Evolutionary conservation across 2,888 invertebrate species (phyloP), one percentile per base, ranked within the genome.

Genomic region (Cosmopolites sordidus): DNA sequence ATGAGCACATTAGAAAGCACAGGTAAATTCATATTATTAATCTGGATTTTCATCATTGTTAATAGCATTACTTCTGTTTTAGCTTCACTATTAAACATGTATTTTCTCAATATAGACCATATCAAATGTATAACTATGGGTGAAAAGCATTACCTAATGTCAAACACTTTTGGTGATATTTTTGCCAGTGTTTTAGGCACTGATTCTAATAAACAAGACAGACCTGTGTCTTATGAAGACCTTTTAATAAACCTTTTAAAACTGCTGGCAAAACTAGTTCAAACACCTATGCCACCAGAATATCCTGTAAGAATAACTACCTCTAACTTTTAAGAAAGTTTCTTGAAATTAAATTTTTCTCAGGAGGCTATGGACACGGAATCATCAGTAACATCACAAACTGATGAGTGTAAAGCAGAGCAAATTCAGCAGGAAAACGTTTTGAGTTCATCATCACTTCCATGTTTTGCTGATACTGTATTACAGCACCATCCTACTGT

Each of bases 341-440:
- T 40, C 8, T 40, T 40, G 18, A 40, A 45, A 16, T 16, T 45
- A 3, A 29, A 29, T 29, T 45, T 30, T 42, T 30, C 43, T 67
- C 68, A 69, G 72, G 76, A 64, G 63, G 73, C 62, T 60, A 77
- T 72, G 75, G 65, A 78, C 66, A 68, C 75, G 58, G 64, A 78
- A 69, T 58, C 66, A 15, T 60, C 68, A 15, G 62, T 63, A 18
- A 76, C 72, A 15, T 78, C 79, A 16, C 89, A 89, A 75, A 92
- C 92, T 0, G 92, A 92, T 69, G 92, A 92, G 73, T 88, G 86
- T 69, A 91, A 91, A 77, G 89, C 87, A 0, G 83, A 83, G 63
- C 82, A 83, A 66, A 71, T 71, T 18, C 76, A 79, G 27, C 77
- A 77, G 56, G 51, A 60, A 11, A 57, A 48, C 64, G 59, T 58